Evolutionary conservation across 2,888 invertebrate genomes (phyloP), one percentile per base, ranked within the genome.

Genomic region (Therioaphis trifolii): DNA sequence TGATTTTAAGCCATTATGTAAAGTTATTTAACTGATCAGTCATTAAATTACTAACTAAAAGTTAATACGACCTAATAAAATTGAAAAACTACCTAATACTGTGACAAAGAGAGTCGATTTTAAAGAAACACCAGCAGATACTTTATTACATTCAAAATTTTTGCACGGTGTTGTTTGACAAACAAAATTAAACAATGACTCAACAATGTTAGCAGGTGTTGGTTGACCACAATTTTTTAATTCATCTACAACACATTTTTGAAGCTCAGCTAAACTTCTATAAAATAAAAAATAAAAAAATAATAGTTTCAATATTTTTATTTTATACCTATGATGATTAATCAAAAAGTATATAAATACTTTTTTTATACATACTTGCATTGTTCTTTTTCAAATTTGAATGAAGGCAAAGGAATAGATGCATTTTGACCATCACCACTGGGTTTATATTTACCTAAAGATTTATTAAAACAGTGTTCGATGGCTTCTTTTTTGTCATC

Each of bases 201-300:
- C 94, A 0, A 93, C 91, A 87, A 95, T 92, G 89, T 95, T 95
- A 46, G 92, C 93, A 0, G 95, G 94, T 0, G 95, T 95, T 9
- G 94, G 93, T 71, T 94, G 93, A 0, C 89, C 87, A 87, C 95
- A 95, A 7, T 89, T 90, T 87, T 93, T 94, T 80, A 94, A 87
- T 12, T 91, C 91, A 0, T 86, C 88, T 49, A 93, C 93, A 0
- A 92, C 88, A 87, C 94, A 94, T 0, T 86, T 74, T 80, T 92
- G 90, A 27, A 93, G 86, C 68, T 89, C 89, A 55, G 90, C 89
- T 86, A 91, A 90, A 85, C 92, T 92, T 5, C 90, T 91, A 87
- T 63, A 58, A 84, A 84, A 58, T 27, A n/a, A 68, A 66, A 27
- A 27, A 18, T 18, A 49, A 49, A 43, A 24, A 35, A 43, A 74